These are phyloP conservation scores for Macrosteles quadrilineatus DNA, from an alignment of 1,140 invertebrate species.

Conservation along the genomic window DNA sequence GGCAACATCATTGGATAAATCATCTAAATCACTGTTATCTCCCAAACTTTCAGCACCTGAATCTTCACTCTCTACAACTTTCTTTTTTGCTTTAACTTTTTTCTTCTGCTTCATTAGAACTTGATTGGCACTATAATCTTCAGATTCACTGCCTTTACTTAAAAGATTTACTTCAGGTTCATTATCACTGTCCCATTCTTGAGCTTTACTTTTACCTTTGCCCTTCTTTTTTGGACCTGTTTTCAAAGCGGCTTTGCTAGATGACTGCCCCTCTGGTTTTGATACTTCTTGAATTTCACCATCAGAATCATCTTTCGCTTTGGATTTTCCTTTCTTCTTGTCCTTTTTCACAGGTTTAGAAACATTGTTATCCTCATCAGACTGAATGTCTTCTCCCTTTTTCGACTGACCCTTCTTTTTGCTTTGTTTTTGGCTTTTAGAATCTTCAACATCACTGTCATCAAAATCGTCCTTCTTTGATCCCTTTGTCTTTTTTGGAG, in stretches of 20 bases:
- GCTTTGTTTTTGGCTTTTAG: background rate
- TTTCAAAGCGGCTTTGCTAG: conserved; percentile 26
- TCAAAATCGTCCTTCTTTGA: conserved; percentile 35
- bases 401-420: conserved; percentile 33
- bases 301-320: conserved; percentile 48
- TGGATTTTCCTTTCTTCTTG: conserved; percentile 44
- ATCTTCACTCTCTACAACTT: conserved; percentile 27
- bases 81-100: background rate
- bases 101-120: conserved; percentile 24
- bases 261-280: conserved; percentile 38
- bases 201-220: conserved; percentile 39
- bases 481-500: conserved; percentile 36
- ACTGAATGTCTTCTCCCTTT: conserved; percentile 48
- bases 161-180: conserved; percentile 28
- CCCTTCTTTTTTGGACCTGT: conserved; percentile 33
- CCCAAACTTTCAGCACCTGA: conserved; percentile 35
- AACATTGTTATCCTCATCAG: conserved; percentile 39
- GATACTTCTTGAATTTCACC: conserved; percentile 26
- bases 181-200: conserved; percentile 37
- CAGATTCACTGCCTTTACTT: conserved; percentile 28
- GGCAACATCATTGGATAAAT: conserved; percentile 24
- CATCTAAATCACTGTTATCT: conserved; percentile 49
- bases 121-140: conserved; percentile 8
- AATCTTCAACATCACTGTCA: conserved; percentile 10
- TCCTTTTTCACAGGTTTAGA: conserved; percentile 38